These are phyloP conservation scores for Cardiocondyla obscurior DNA, from an alignment of 1,140 invertebrate genomes.

Conservation along the genomic window DNA sequence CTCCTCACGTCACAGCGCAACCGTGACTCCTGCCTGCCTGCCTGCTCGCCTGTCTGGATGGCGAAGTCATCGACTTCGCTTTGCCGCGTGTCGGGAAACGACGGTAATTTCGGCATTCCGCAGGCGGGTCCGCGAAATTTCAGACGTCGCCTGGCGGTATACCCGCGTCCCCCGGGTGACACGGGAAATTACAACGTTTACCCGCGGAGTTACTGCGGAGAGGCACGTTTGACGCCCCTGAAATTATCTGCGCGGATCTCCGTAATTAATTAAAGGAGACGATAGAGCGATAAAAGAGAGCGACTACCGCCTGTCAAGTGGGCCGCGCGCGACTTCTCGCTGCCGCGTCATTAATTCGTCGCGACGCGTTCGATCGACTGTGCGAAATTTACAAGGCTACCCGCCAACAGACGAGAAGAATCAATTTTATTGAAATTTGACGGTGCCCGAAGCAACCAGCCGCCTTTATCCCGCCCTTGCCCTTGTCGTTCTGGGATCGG, in stretches of 20 bases:
- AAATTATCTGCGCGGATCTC: conserved; percentile 47
- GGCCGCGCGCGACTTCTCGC: not conserved
- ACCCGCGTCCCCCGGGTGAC: conserved; percentile 3
- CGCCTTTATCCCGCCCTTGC: conserved; percentile 30
- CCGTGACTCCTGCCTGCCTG: not conserved
- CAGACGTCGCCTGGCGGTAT: not conserved
- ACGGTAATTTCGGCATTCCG: conserved; percentile 48
- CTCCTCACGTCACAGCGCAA: not conserved
- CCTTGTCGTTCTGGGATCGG: not conserved
- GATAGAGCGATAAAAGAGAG: conserved; percentile 51
- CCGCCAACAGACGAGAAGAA: not conserved
- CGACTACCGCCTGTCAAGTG: conserved; percentile 40
- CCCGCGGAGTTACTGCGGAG: not conserved
- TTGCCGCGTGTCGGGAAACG: conserved; percentile 34
- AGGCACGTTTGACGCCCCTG: not conserved
- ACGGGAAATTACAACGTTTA: conserved; percentile 51
- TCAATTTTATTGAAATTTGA: conserved; percentile 56
- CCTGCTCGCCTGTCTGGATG: conserved; percentile 6
- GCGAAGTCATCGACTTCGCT: conserved; percentile 33
- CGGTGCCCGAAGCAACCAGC: not conserved
- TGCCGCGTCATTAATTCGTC: conserved; percentile 3
- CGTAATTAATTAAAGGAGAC: conserved; percentile 43
- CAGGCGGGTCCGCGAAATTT: conserved; percentile 39
- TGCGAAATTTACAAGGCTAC: conserved; percentile 22
- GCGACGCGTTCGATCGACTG: conserved; percentile 24